Evolutionary conservation across 2,888 invertebrate genomes (phyloP), one percentile per base, ranked within the genome.

Genomic region (Pecten maximus): DNA sequence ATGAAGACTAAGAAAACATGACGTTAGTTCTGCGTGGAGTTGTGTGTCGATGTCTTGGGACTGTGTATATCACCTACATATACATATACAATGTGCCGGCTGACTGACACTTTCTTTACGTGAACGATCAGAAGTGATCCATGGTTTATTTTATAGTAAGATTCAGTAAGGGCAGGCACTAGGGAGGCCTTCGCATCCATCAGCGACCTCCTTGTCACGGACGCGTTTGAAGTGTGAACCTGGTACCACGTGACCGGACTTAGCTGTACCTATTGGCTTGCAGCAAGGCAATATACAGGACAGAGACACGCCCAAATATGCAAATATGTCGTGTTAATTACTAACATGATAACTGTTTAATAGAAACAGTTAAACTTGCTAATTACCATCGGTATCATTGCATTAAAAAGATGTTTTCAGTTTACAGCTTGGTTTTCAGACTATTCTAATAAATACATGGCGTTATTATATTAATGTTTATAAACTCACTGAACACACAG

Each of bases 121-220:
- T 50, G 88, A 88, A 28, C 88, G 50, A 40, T 90, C 88, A 91
- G 88, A 88, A 89, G 89, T 90, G 91, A 91, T 91, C 90, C 89
- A 89, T 91, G 86, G 91, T 91, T 91, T 91, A 91, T 91, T 91
- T 91, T 91, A 91, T 90, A 91, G 88, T 89, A 88, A 90, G 88
- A 40, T 89, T 23, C 90, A 60, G 87, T 90, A 90, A 90, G 90
- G 90, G 89, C 44, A 40, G 88, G 88, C 86, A 40, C 88, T 88
- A 50, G 88, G 88, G 88, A 89, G 88, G 74, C 74, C 74, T 88
- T 48, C 86, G 74, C 88, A 91, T 91, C 91, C 89, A 89, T 91
- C 91, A 91, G n/a, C 89, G 44, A 35, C 35, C 86, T 48, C 40
- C 50, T 87, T 88, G 90, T 90, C 90, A 90, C 87, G 86, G 60